These are phyloP conservation scores for Limnephilus rhombicus DNA, from an alignment of 2,888 invertebrate species.

Conservation along the genomic window DNA sequence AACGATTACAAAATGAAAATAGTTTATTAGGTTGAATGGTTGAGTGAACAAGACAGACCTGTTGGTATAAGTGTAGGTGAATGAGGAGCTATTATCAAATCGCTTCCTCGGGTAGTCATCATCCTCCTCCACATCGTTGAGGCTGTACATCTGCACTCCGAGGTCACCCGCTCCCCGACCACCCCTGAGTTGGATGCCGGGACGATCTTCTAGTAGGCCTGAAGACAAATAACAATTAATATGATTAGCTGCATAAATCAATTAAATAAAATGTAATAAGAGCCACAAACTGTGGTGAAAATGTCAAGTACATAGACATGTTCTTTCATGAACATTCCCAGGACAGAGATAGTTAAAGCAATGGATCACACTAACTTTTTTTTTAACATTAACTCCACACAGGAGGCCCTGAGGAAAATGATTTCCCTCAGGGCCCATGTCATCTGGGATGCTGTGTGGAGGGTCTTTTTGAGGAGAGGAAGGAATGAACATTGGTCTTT, in stretches of 20 bases:
- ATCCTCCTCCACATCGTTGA: constrained; percentile 87
- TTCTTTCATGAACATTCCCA: neutral
- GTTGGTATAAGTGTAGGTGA: constrained; percentile 92
- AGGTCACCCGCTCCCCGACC: constrained; percentile 86
- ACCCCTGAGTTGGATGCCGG: constrained; percentile 92
- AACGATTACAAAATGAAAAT: neutral
- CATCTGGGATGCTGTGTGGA: too few species aligned
- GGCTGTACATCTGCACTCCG: constrained; percentile 82
- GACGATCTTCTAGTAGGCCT: constrained; percentile 90
- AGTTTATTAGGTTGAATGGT: neutral
- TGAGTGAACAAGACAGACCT: constrained; percentile 70
- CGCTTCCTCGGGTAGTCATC: constrained; percentile 87
- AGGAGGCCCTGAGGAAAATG: too few species aligned
- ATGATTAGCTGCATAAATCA: neutral
- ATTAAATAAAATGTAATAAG: constrained; percentile 5
- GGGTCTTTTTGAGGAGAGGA: too few species aligned
- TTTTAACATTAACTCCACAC: too few species aligned
- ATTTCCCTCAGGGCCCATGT: too few species aligned
- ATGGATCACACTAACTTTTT: too few species aligned
- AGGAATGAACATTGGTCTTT: too few species aligned
- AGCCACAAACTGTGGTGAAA: neutral
- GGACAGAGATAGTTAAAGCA: too few species aligned
- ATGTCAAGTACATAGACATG: neutral
- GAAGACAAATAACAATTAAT: constrained; percentile 40
- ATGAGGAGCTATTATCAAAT: constrained; percentile 84